These are phyloP conservation scores for Anthonomus grandis DNA, from an alignment of 1,140 invertebrate species.

Conservation along the genomic window DNA sequence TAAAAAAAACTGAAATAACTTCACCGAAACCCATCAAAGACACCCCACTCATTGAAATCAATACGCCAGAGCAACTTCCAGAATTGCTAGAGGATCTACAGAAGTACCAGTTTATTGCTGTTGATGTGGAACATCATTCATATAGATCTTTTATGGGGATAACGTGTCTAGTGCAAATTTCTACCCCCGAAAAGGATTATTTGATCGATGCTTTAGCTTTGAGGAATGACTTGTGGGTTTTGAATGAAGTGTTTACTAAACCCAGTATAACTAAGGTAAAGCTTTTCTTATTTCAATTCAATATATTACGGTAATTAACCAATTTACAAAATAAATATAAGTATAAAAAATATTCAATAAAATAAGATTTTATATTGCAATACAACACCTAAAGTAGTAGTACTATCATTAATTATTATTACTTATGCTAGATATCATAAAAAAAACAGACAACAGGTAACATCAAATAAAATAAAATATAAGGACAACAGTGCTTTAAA, in stretches of 20 bases:
- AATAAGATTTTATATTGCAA: too few relatives aligned
- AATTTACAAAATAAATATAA: too few relatives aligned
- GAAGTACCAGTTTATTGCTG: slow-evolving; percentile 68
- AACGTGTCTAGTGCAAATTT: slow-evolving; percentile 94
- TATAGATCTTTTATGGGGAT: slow-evolving; percentile 80
- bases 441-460: too few relatives aligned
- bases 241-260: slow-evolving; percentile 93
- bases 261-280: slow-evolving; percentile 83
- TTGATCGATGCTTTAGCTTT: slow-evolving; percentile 85
- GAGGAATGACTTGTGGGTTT: slow-evolving; percentile 72
- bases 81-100: slow-evolving; percentile 65
- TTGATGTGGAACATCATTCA: slow-evolving; percentile 89
- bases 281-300: background rate
- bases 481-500: too few relatives aligned
- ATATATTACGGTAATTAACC: background rate
- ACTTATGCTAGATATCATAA: too few relatives aligned
- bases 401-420: too few relatives aligned
- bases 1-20: slow-evolving; percentile 48
- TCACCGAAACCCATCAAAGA: slow-evolving; percentile 55
- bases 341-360: too few relatives aligned
- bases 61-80: slow-evolving; percentile 62
- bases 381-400: too few relatives aligned
- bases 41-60: slow-evolving; percentile 67
- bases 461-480: too few relatives aligned
- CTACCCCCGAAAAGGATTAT: slow-evolving; percentile 82